Conservation (phyloP, 2,113 vertebrate species). For the Pedetes capensis region DNA sequence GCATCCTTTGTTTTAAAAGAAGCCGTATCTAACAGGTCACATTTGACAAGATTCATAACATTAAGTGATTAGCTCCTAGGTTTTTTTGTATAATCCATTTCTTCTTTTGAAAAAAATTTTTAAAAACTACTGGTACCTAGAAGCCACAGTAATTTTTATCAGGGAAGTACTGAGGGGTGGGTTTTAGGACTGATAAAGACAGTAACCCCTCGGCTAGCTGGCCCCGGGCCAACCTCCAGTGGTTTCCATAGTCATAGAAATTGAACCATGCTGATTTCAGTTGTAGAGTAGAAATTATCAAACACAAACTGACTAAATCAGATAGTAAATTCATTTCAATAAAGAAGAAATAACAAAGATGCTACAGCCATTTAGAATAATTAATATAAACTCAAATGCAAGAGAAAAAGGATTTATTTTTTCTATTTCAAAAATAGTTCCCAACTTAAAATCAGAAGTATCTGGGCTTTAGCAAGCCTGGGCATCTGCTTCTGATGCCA, state of each 20-base stretch:
- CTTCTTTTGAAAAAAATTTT: neutral
- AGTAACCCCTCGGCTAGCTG: neutral
- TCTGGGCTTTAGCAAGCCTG: neutral
- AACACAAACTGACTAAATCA: neutral
- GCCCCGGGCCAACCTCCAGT: neutral
- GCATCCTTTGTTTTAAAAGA: neutral
- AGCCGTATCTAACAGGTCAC: constrained; percentile 39
- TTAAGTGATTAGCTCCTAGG: constrained; percentile 67
- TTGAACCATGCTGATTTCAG: neutral
- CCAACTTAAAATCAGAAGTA: neutral
- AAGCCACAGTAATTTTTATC: neutral
- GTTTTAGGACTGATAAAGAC: too few relatives aligned
- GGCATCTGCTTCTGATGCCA: too few relatives aligned
- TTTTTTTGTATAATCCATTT: constrained; percentile 37
- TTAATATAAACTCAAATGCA: neutral
- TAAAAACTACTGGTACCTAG: neutral
- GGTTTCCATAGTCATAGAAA: neutral
- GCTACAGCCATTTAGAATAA: neutral
- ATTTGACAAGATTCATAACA: constrained; percentile 46
- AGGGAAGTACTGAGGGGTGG: accelerated
- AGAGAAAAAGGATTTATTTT: neutral
- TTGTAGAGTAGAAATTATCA: neutral
- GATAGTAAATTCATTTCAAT: neutral
- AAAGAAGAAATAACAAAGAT: neutral
- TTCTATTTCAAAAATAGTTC: neutral